phyloP scores from a whole-genome alignment of 2,797 vertebrate genomes.

The Dallia pectoralis region DNA sequence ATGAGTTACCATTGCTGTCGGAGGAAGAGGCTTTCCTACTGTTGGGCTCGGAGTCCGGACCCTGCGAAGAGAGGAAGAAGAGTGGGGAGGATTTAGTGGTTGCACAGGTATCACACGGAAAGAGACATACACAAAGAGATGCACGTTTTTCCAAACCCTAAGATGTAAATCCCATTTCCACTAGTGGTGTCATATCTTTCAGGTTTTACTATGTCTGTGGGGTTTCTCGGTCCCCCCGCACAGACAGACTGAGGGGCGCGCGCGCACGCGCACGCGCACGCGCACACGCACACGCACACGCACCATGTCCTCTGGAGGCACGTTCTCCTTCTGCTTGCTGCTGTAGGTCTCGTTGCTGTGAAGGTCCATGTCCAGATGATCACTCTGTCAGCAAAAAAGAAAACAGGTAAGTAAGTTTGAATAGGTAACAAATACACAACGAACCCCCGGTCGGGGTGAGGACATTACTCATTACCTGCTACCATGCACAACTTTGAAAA shows the following conservation, averaged over 20 bases:
- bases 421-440: not conserved
- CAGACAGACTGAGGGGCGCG: too few relatives aligned
- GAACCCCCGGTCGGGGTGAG: not conserved
- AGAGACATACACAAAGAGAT: not conserved
- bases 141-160: not conserved
- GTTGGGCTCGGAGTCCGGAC: slow-evolving; percentile 57
- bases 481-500: not conserved
- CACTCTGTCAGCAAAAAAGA: slow-evolving; percentile 68
- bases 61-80: slow-evolving; percentile 43
- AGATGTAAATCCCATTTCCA: too few relatives aligned
- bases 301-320: slow-evolving; percentile 79
- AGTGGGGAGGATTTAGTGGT: slow-evolving; percentile 1
- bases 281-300: slow-evolving; percentile 24
- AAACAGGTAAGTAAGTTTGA: not conserved
- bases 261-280: not conserved
- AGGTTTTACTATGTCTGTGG: too few relatives aligned
- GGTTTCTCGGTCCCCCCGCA: not conserved
- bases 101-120: too few relatives aligned
- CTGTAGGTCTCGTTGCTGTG: slow-evolving; percentile 56
- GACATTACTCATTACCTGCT: too few relatives aligned
- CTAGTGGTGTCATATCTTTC: too few relatives aligned
- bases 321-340: slow-evolving; percentile 90
- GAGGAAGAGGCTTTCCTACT: slow-evolving; percentile 53
- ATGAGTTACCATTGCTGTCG: slow-evolving; percentile 66
- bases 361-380: slow-evolving; percentile 73